A percentile compares a stretch with the other conserved stretches of the same genome.
phyloP scores from a whole-genome alignment of 2,888 invertebrate genomes.

The Salticus scenicus region DNA sequence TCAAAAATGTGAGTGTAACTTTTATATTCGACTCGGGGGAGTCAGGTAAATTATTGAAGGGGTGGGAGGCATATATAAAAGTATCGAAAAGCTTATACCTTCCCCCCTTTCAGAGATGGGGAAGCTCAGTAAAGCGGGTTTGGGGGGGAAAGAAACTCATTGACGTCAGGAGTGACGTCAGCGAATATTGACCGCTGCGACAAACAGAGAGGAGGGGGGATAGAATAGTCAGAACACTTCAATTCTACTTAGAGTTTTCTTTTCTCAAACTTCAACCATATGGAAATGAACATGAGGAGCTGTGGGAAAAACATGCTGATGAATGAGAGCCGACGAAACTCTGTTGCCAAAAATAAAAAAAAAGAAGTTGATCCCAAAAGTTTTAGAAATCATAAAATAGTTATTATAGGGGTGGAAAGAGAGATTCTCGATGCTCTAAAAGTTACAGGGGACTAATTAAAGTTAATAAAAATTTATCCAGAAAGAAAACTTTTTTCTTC shows the following conservation, averaged over 20 bases:
- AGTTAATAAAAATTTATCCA: too few relatives aligned
- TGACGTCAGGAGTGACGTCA: slow-evolving; percentile 63
- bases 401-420: too few relatives aligned
- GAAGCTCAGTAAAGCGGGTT: slow-evolving; percentile 20
- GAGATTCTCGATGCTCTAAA: too few relatives aligned
- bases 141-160: slow-evolving; percentile 41
- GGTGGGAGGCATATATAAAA: slow-evolving; percentile 37
- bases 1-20: neutral
- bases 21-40: slow-evolving; percentile 19
- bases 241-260: slow-evolving; percentile 27
- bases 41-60: slow-evolving; percentile 25
- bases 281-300: slow-evolving; percentile 36
- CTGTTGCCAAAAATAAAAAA: neutral
- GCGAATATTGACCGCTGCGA: slow-evolving; percentile 58
- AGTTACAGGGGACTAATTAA: too few relatives aligned
- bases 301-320: neutral
- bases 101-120: slow-evolving; percentile 23
- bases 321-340: neutral
- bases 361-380: neutral
- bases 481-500: too few relatives aligned
- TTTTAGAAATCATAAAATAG: neutral
- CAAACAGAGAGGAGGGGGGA: slow-evolving; percentile 18
- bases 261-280: slow-evolving; percentile 23
- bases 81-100: slow-evolving; percentile 50
- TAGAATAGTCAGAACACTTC: slow-evolving; percentile 16